Percentiles rank a stretch among this genome's conserved stretches.
phyloP scores from a whole-genome alignment of 2,113 vertebrate genomes.

The Clarias macrocephalus region DNA sequence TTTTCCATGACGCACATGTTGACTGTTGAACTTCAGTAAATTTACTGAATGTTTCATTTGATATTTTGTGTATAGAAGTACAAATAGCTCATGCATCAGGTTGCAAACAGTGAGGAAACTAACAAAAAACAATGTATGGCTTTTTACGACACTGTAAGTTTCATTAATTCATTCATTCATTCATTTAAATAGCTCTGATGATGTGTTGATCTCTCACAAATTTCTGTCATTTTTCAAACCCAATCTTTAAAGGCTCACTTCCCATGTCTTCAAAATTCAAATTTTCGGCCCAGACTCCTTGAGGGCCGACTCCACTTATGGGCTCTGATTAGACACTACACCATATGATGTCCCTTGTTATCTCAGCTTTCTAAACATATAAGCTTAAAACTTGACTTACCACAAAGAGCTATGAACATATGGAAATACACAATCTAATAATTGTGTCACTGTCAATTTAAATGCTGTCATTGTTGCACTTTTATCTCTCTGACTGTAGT shows the following conservation, averaged over 20 bases:
- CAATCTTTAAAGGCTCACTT: neutral
- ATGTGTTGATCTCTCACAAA: neutral
- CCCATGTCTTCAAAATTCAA: neutral
- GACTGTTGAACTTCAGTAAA: neutral
- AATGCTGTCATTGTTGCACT: neutral
- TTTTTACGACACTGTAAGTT: neutral
- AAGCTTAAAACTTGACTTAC: neutral
- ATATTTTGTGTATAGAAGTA: neutral
- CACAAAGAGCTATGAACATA: too few relatives aligned
- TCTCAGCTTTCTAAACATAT: neutral
- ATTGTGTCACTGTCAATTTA: neutral
- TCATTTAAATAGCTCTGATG: neutral
- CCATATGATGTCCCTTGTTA: neutral
- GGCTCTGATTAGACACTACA: neutral
- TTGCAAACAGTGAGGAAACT: neutral
- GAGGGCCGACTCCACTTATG: neutral
- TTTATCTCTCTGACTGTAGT: neutral
- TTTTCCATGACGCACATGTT: neutral
- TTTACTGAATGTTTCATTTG: neutral
- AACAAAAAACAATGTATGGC: neutral
- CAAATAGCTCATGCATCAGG: neutral
- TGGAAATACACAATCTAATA: too few relatives aligned
- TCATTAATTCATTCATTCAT: neutral
- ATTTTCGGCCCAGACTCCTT: neutral
- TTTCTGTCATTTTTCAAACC: neutral